Evolutionary conservation across 2,888 invertebrate genomes (phyloP), one percentile per base, ranked within the genome.

Genomic region (Dendrolimus houi): DNA sequence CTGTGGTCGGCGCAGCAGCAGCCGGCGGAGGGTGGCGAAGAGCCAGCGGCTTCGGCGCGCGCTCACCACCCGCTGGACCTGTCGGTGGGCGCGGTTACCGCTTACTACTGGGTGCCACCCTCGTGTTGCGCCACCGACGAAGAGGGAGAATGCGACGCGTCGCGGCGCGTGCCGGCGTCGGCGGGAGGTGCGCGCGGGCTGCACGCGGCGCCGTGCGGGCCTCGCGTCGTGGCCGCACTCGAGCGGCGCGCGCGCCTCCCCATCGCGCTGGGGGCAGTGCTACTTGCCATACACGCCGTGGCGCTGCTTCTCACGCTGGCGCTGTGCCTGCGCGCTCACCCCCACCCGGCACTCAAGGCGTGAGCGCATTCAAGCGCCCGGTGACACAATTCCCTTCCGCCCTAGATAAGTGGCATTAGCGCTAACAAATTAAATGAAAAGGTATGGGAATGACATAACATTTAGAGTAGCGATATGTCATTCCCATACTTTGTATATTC

Each of bases 281-380:
- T 86, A 75, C 74, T 77, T 60, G 83, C 72, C 54, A 73, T 77
- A 73, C 88, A 84, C 74, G 80, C 74, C 63, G 67, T 72, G 52
- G 71, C 86, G 70, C 75, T 87, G 74, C 77, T 85, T 74, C 83
- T 87, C 55, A 70, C 85, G 62, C 76, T 81, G 53, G 83, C 84
- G 71, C 78, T 87, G 63, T 83, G 83, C 59, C 80, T 83, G 69
- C 81, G 80, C 70, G 77, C 80, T 56, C 73, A 70, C 58, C 80
- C 81, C 55, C 64, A 52, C 42, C 68, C 60, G 60, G 56, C 71
- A 12, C 80, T 85, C 81, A 87, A 88, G 73, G 85, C 85, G 1
- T 86, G 78, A 61, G 54, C 53, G 52, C 53, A 9, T 42, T 41
- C 47, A 55, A 41, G 29, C 29, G 57, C 9, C 55, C 13, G 47